phyloP scores from a whole-genome alignment of 2,888 invertebrate species.

The Corbicula japonica region DNA sequence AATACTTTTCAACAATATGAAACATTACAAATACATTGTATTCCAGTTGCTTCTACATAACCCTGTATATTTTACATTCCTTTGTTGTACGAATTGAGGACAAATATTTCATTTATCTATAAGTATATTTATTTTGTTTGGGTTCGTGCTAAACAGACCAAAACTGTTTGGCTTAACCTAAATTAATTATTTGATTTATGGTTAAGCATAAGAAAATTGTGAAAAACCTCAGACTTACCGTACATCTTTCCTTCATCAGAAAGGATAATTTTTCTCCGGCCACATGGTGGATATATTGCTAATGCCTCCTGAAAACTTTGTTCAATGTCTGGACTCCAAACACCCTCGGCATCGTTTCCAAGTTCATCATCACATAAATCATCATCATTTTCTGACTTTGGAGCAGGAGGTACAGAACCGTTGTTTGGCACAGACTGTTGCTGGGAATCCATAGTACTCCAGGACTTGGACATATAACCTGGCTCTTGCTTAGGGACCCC shows the following conservation, averaged over 20 bases:
- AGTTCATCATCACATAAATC: conserved; percentile 90
- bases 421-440: conserved; percentile 45
- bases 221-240: conserved; percentile 91
- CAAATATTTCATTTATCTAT: conserved; percentile 27
- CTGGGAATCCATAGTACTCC: conserved; percentile 77
- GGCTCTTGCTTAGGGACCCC: conserved; percentile 45
- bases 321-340: conserved; percentile 99
- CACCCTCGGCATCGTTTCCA: conserved; percentile 96
- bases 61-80: conserved; percentile 26
- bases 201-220: not conserved
- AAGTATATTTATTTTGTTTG: conserved; percentile 26
- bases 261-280: conserved; percentile 99
- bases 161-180: not conserved
- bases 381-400: conserved; percentile 59
- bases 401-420: conserved; percentile 53
- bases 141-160: conserved; percentile 23
- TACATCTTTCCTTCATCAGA: conserved; percentile 99
- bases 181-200: not conserved
- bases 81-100: conserved; percentile 3
- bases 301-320: conserved; percentile 99
- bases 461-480: conserved; percentile 74
- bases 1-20: conserved; percentile 9
- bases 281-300: conserved; percentile 99
- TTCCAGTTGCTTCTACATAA: conserved; percentile 16
- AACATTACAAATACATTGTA: conserved; percentile 25